Conservation (phyloP, 2,888 invertebrate species). For the Omphaloscelis lunosa region DNA sequence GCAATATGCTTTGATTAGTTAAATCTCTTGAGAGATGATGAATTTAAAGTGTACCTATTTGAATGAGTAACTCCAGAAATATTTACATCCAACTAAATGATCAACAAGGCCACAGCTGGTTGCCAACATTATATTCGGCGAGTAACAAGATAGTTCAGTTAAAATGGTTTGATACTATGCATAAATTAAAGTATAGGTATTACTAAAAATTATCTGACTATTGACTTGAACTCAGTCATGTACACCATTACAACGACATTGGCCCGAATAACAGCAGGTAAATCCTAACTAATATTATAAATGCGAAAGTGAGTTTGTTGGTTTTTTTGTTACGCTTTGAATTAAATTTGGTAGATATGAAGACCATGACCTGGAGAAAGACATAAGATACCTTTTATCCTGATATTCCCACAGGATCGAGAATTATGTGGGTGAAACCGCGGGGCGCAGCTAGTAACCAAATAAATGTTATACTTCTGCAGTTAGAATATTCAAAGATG, state of each 20-base stretch:
- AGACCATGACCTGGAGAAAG: no score
- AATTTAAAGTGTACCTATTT: slow-evolving; percentile 13
- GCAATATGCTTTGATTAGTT: background rate
- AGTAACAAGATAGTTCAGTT: slow-evolving; percentile 8
- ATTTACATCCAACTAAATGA: slow-evolving; percentile 41
- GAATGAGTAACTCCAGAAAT: slow-evolving; percentile 43
- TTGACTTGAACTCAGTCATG: slow-evolving; percentile 6
- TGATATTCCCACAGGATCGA: no score
- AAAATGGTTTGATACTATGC: slow-evolving; percentile 10
- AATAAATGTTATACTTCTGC: background rate
- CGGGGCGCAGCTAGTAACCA: background rate
- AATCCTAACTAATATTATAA: background rate
- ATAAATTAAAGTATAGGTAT: background rate
- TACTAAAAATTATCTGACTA: background rate
- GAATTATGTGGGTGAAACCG: no score
- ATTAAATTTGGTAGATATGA: no score
- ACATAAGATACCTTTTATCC: no score
- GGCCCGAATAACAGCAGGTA: slow-evolving; percentile 8
- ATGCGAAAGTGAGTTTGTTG: no score
- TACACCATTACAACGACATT: background rate
- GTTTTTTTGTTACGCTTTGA: no score
- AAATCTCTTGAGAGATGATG: slow-evolving; percentile 2
- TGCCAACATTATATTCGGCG: slow-evolving; percentile 48
- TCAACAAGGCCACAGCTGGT: slow-evolving; percentile 51
- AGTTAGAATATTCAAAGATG: slow-evolving; percentile 6